phyloP scores from a whole-genome alignment of 2,888 invertebrate species.

The Brenthis ino region DNA sequence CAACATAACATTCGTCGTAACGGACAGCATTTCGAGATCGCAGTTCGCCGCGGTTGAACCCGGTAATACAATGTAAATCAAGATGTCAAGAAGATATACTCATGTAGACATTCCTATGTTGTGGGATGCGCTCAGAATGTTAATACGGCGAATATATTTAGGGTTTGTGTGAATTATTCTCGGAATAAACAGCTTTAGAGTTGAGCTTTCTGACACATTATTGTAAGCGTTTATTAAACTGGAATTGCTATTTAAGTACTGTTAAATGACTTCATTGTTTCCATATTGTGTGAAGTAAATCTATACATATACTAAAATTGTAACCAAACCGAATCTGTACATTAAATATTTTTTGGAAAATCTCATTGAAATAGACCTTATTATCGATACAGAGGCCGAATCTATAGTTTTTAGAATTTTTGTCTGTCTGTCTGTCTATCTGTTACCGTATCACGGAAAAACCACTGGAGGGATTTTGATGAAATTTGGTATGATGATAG shows the following conservation, averaged over 20 bases:
- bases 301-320: too few species aligned
- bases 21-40: conserved; percentile 23
- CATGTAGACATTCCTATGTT: conserved; percentile 37
- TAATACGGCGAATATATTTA: conserved; percentile 40
- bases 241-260: conserved; percentile 7
- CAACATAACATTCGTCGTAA: conserved; percentile 9
- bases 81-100: conserved; percentile 38
- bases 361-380: too few species aligned
- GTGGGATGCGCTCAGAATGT: conserved; percentile 41
- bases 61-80: conserved; percentile 42
- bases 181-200: conserved; percentile 30
- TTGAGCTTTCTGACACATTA: conserved; percentile 20
- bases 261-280: conserved; percentile 3
- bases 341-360: too few species aligned
- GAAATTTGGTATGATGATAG: too few species aligned
- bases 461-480: too few species aligned
- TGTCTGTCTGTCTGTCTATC: too few species aligned
- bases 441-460: too few species aligned
- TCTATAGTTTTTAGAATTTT: too few species aligned
- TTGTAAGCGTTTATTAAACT: conserved; percentile 20
- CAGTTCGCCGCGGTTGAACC: conserved; percentile 21
- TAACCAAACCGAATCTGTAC: too few species aligned
- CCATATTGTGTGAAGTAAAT: background rate
- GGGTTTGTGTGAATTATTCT: conserved; percentile 39
- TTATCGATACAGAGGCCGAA: too few species aligned